phyloP scores from a whole-genome alignment of 64 coral and sea anemone genomes.

The Stichodactyla helianthus region DNA sequence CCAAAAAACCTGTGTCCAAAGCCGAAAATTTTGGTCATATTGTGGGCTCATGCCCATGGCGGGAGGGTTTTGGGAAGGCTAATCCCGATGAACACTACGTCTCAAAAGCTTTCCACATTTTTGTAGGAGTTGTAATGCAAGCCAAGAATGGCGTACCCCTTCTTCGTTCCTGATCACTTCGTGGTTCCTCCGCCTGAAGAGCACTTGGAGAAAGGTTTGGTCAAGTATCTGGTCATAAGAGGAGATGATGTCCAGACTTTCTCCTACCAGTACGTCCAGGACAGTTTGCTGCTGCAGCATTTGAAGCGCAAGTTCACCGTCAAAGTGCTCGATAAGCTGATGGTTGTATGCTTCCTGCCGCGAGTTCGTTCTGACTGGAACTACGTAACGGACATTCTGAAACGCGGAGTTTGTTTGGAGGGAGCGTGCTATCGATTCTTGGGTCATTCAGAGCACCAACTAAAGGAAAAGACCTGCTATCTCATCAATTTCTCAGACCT shows the following conservation, averaged over 20 bases:
- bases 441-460: slow-evolving; percentile 33
- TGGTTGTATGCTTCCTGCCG: slow-evolving; percentile 21
- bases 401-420: slow-evolving; percentile 1
- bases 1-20: too few relatives aligned
- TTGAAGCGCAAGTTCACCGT: background rate
- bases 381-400: slow-evolving; percentile 6
- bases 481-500: slow-evolving; percentile 32
- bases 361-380: background rate
- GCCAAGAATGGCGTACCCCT: slow-evolving; percentile 8
- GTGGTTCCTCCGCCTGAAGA: background rate
- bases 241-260: slow-evolving; percentile 12
- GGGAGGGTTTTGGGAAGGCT: too few relatives aligned
- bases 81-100: too few relatives aligned
- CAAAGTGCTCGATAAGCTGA: slow-evolving; percentile 7
- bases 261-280: slow-evolving; percentile 5
- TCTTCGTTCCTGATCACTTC: slow-evolving; percentile 21
- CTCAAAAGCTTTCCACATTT: background rate
- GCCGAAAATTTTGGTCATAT: too few relatives aligned
- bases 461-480: slow-evolving; percentile 57
- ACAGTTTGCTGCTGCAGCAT: slow-evolving; percentile 13
- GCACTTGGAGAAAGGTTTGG: slow-evolving; percentile 14
- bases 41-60: too few relatives aligned
- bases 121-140: background rate
- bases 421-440: slow-evolving; percentile 25
- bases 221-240: slow-evolving; percentile 9